These are phyloP conservation scores for Acridotheres tristis DNA, from an alignment of 2,797 vertebrate genomes.

Conservation along the genomic window DNA sequence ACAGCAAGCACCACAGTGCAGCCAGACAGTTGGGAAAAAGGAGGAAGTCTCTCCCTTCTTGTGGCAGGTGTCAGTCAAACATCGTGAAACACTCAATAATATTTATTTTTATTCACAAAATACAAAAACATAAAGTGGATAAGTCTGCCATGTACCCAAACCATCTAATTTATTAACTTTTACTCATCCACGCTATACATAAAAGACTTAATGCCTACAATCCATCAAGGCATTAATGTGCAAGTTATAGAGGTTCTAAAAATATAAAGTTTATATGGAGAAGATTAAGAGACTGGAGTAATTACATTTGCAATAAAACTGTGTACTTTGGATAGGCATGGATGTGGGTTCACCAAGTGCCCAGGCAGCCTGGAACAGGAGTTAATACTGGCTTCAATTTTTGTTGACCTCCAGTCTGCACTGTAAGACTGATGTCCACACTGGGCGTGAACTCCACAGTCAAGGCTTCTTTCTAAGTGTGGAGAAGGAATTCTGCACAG, in stretches of 20 bases:
- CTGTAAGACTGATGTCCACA: neutral
- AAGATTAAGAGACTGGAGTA: neutral
- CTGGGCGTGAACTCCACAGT: neutral
- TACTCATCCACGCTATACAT: neutral
- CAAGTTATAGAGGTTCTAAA: slow-evolving; percentile 5
- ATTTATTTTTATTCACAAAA: neutral
- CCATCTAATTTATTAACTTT: neutral
- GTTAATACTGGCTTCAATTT: neutral
- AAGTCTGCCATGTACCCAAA: neutral
- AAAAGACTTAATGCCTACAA: neutral
- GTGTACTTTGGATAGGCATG: neutral
- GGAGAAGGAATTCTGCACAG: neutral
- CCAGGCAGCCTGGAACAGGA: neutral
- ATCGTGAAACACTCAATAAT: neutral
- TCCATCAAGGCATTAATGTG: neutral
- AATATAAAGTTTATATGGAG: neutral
- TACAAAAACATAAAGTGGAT: neutral
- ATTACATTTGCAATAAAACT: neutral
- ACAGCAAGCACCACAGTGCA: neutral
- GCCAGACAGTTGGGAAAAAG: neutral
- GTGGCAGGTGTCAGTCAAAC: neutral
- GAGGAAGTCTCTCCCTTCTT: neutral
- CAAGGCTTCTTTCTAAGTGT: neutral
- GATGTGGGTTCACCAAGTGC: neutral
- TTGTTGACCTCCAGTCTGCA: neutral